phyloP scores from a whole-genome alignment of 2,113 vertebrate species.

The Nothoprocta pentlandii region DNA sequence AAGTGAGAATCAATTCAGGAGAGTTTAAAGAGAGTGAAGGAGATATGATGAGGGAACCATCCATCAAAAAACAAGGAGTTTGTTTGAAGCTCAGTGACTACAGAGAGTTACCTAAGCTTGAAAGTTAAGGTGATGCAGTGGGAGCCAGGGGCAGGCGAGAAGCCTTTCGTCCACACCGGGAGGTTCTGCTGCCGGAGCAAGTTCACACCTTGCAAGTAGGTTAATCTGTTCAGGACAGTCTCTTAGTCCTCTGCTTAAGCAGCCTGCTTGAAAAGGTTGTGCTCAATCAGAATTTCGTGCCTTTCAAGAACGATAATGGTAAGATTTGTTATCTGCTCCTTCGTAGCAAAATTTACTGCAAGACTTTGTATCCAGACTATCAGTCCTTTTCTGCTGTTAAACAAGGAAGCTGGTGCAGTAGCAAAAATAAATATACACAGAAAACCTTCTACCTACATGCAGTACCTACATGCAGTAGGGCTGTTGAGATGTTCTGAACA shows the following conservation, averaged over 20 bases:
- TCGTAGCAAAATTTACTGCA: neutral
- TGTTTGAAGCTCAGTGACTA: neutral
- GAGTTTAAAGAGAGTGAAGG: neutral
- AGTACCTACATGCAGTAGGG: neutral
- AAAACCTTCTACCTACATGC: neutral
- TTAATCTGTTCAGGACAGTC: neutral
- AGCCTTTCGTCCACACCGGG: rapidly evolving
- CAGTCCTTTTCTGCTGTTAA: neutral
- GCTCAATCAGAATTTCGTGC: neutral
- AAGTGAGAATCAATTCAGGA: neutral
- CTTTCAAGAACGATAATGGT: rapidly evolving
- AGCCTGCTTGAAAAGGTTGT: neutral
- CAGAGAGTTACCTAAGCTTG: neutral
- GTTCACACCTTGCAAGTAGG: neutral
- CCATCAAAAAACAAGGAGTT: neutral
- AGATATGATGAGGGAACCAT: neutral
- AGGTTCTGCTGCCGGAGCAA: neutral
- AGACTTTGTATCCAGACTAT: neutral
- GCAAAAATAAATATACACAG: neutral
- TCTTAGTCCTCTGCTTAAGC: neutral
- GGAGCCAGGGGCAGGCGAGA: neutral
- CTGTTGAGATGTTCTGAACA: neutral
- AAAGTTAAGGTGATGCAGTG: neutral
- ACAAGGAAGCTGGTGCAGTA: neutral
- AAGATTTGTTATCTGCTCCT: neutral